Evolutionary conservation across 1,140 invertebrate species (phyloP).

Genomic region (Sycobia sp.): DNA sequence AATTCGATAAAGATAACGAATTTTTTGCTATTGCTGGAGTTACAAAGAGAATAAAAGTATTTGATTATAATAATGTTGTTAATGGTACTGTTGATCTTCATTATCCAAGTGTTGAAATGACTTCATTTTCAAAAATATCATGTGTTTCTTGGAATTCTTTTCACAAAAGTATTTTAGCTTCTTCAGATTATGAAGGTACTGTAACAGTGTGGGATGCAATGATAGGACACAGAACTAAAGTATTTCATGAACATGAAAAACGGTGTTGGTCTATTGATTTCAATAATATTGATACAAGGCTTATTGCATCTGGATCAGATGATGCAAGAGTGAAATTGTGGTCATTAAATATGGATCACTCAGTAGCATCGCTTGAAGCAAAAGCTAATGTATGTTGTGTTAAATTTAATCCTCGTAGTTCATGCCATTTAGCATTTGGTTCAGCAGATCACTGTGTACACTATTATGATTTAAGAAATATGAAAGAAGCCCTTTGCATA

Average conservation of each 20-base stretch:
- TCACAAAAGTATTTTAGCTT: conserved; percentile 86
- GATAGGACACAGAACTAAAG: conserved; percentile 75
- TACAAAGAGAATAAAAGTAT: conserved; percentile 93
- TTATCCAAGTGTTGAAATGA: conserved; percentile 91
- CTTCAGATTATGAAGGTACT: conserved; percentile 94
- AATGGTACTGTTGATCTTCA: conserved; percentile 86
- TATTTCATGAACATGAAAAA: conserved; percentile 92
- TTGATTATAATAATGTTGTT: conserved; percentile 88
- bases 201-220: conserved; percentile 93
- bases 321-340: conserved; percentile 94
- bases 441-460: conserved; percentile 97
- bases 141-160: conserved; percentile 95
- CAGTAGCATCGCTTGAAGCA: conserved; percentile 84
- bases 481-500: conserved; percentile 79
- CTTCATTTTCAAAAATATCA: conserved; percentile 93
- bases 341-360: conserved; percentile 86
- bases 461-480: conserved; percentile 92
- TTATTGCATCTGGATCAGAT: conserved; percentile 93
- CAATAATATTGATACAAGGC: conserved; percentile 86
- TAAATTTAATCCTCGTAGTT: conserved; percentile 90
- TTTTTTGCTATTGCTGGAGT: conserved; percentile 96
- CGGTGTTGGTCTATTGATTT: conserved; percentile 97
- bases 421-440: conserved; percentile 88
- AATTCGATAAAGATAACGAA: conserved; percentile 96
- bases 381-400: conserved; percentile 97